Percentiles rank a stretch among this genome's conserved stretches.
Conservation (phyloP, 2,888 invertebrate genomes). For the Isotomurus palustris region DNA sequence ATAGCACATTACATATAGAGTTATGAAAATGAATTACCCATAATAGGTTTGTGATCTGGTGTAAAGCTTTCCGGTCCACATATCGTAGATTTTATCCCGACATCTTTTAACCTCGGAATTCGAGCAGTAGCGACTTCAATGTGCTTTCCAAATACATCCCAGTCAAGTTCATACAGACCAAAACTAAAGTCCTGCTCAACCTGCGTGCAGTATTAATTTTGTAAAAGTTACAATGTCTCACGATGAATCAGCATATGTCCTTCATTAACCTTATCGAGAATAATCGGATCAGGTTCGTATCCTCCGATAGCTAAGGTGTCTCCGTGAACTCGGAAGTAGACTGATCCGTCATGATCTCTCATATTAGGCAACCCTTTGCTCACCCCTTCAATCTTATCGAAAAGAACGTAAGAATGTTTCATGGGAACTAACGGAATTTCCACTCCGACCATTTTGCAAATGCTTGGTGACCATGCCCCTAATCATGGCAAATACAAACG, state of each 20-base stretch:
- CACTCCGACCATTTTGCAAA: conserved; percentile 64
- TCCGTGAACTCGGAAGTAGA: conserved; percentile 5
- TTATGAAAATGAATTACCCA: too few species aligned
- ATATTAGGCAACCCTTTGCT: conserved; percentile 69
- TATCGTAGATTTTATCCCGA: conserved; percentile 78
- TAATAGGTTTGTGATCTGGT: conserved; percentile 80
- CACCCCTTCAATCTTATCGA: conserved; percentile 70
- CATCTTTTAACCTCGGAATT: conserved; percentile 66
- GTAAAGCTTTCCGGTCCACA: conserved; percentile 91
- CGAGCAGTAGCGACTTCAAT: conserved; percentile 64
- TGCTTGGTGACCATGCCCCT: conserved; percentile 72
- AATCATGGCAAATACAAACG: neutral
- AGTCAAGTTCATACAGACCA: conserved; percentile 79
- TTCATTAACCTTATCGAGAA: conserved; percentile 63
- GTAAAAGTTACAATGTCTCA: neutral
- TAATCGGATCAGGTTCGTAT: conserved; percentile 78
- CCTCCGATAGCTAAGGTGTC: conserved; percentile 79
- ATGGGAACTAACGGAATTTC: conserved; percentile 73
- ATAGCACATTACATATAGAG: too few species aligned
- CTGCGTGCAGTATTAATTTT: conserved; percentile 48
- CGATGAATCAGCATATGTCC: neutral
- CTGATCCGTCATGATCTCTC: conserved; percentile 7
- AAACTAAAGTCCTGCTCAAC: conserved; percentile 74
- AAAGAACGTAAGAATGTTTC: conserved; percentile 83
- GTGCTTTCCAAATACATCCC: conserved; percentile 75